A percentile compares a stretch with the other conserved stretches of the same genome.
phyloP scores from a whole-genome alignment of 2,113 vertebrate species.

The Nothoprocta perdicaria region DNA sequence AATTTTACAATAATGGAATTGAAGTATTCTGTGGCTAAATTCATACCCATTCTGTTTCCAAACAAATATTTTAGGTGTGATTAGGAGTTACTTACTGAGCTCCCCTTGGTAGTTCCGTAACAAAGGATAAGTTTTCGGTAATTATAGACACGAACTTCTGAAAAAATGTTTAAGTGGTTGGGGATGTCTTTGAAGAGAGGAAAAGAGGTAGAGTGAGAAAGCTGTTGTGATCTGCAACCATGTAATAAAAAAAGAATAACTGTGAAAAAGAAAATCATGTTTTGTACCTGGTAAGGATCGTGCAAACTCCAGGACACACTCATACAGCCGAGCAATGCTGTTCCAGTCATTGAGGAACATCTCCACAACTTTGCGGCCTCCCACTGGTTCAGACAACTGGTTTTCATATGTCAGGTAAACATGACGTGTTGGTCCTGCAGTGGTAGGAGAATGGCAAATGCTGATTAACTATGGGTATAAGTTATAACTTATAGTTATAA shows the following conservation, averaged over 20 bases:
- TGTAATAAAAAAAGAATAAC: background rate
- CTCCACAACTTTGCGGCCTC: conserved; percentile 95
- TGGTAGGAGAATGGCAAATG: conserved; percentile 24
- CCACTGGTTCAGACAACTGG: conserved; percentile 94
- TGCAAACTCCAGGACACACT: conserved; percentile 96
- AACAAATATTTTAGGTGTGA: background rate
- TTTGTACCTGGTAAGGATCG: conserved; percentile 88
- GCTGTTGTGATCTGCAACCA: background rate
- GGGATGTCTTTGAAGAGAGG: conserved; percentile 87
- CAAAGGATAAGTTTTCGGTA: conserved; percentile 97
- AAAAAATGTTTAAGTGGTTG: conserved; percentile 91
- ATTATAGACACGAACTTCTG: conserved; percentile 96
- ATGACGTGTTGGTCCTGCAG: conserved; percentile 89
- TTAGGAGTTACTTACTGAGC: conserved; percentile 84
- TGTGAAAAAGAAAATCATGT: background rate
- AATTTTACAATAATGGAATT: background rate
- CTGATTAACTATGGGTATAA: background rate
- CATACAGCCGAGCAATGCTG: conserved; percentile 93
- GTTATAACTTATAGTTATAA: no score
- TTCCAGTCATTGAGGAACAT: conserved; percentile 99
- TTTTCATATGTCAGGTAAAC: conserved; percentile 97
- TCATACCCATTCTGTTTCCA: background rate
- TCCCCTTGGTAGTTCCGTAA: conserved; percentile 96
- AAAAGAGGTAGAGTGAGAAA: conserved; percentile 26
- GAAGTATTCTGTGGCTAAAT: background rate